A percentile compares a stretch with the other conserved stretches of the same genome.
These are phyloP conservation scores for Crepidodera aurea DNA, from an alignment of 2,888 invertebrate genomes.

Conservation along the genomic window DNA sequence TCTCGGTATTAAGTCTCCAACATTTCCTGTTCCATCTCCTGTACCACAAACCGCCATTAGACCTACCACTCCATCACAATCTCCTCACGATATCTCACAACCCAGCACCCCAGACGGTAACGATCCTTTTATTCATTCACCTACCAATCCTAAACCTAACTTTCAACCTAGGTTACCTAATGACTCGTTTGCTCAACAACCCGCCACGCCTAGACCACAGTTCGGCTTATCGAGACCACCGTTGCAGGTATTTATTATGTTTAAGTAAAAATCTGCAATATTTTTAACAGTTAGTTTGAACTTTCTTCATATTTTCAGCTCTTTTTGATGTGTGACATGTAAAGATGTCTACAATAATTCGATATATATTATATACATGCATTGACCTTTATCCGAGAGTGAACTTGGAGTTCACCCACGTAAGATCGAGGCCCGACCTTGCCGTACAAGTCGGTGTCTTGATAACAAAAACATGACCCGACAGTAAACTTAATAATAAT, in stretches of 20 bases:
- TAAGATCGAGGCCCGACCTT: no score
- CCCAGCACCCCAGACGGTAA: slow-evolving; percentile 53
- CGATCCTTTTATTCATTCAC: slow-evolving; percentile 65
- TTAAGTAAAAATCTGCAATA: no score
- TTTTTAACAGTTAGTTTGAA: neutral
- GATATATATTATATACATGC: no score
- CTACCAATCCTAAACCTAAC: slow-evolving; percentile 64
- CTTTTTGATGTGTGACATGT: no score
- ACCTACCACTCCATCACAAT: slow-evolving; percentile 52
- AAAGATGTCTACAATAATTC: no score
- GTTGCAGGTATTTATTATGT: slow-evolving; percentile 42
- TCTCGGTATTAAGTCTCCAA: slow-evolving; percentile 55
- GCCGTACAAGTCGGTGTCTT: no score
- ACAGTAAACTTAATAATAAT: no score
- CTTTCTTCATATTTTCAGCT: no score
- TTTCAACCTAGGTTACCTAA: slow-evolving; percentile 49
- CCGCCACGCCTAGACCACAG: slow-evolving; percentile 66
- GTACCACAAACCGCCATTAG: slow-evolving; percentile 48
- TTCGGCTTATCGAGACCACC: slow-evolving; percentile 56
- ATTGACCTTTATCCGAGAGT: no score
- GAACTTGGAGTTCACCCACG: no score
- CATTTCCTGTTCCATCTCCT: slow-evolving; percentile 49
- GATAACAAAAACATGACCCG: no score
- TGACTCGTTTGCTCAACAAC: slow-evolving; percentile 65
- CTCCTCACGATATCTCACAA: slow-evolving; percentile 47